Conservation (phyloP, 1,140 invertebrate genomes). For the Drosophila carrolli region DNA sequence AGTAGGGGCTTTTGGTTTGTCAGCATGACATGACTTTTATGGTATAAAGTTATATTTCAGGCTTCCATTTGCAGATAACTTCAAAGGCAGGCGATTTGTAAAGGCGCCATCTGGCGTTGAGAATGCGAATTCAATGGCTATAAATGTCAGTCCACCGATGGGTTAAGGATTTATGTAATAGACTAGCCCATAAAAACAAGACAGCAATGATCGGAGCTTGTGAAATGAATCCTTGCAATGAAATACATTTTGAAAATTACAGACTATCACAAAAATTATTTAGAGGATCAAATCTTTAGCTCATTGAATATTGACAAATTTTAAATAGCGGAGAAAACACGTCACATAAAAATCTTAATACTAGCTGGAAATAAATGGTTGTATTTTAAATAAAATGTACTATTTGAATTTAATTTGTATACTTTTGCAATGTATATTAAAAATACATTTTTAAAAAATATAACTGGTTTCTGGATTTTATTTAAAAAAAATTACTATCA, state of each 20-base stretch:
- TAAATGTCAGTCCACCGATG: conserved; percentile 42
- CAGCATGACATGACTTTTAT: conserved; percentile 62
- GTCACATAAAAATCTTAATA: too few relatives aligned
- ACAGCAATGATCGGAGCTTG: conserved; percentile 5
- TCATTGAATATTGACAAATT: too few relatives aligned
- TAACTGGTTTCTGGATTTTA: too few relatives aligned
- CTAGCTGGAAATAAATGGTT: too few relatives aligned
- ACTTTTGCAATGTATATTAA: too few relatives aligned
- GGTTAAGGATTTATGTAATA: conserved; percentile 36
- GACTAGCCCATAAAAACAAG: conserved; percentile 13
- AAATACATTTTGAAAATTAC: not conserved
- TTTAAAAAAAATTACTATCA: too few relatives aligned
- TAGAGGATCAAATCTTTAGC: too few relatives aligned
- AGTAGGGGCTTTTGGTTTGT: conserved; percentile 28
- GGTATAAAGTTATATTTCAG: conserved; percentile 57
- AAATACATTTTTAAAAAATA: too few relatives aligned
- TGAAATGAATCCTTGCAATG: not conserved
- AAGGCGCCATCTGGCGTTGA: conserved; percentile 47
- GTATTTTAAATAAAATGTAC: too few relatives aligned
- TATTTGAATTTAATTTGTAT: too few relatives aligned
- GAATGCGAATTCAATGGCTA: conserved; percentile 47
- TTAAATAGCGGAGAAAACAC: too few relatives aligned
- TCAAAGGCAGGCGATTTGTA: conserved; percentile 49
- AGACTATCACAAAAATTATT: not conserved
- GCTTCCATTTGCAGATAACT: conserved; percentile 44